Percentiles rank a stretch among this genome's conserved stretches.
phyloP scores from a whole-genome alignment of 2,113 vertebrate genomes.

The Phylloscopus trochiloides region DNA sequence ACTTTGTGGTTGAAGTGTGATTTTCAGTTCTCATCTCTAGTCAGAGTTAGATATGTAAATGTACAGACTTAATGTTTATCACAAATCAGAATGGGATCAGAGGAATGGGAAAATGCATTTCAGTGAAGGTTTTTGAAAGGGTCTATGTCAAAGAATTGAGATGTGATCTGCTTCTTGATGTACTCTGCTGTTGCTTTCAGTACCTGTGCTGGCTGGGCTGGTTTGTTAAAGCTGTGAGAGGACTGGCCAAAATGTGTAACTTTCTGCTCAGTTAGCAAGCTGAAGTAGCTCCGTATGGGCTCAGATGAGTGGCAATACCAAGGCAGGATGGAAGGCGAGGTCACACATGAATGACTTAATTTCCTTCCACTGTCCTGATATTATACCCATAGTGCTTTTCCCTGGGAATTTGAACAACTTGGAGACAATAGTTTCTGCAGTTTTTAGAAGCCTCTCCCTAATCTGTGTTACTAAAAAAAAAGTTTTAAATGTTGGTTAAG shows the following conservation, averaged over 20 bases:
- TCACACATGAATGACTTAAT: not conserved
- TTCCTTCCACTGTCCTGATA: not conserved
- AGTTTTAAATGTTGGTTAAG: not conserved
- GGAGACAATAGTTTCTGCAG: not conserved
- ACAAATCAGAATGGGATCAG: not conserved
- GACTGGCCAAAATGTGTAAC: not conserved
- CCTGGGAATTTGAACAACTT: not conserved
- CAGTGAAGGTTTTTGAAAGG: not conserved
- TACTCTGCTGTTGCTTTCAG: not conserved
- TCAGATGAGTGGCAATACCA: not conserved
- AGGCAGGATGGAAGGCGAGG: not conserved
- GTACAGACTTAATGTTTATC: not conserved
- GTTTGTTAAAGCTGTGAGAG: not conserved
- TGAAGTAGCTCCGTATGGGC: not conserved
- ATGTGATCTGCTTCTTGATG: not conserved
- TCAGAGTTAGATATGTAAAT: rapidly evolving
- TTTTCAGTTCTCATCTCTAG: not conserved
- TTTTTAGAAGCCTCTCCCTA: not conserved
- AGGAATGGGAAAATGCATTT: not conserved
- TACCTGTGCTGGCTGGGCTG: not conserved
- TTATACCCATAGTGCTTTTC: not conserved
- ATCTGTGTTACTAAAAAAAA: not conserved
- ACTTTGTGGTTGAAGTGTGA: not conserved
- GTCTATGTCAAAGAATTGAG: not conserved
- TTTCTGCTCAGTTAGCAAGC: not conserved